Evolutionary conservation across 2,888 invertebrate genomes (phyloP), one percentile per base, ranked within the genome.

Genomic region (Drosophila nr. medialis): DNA sequence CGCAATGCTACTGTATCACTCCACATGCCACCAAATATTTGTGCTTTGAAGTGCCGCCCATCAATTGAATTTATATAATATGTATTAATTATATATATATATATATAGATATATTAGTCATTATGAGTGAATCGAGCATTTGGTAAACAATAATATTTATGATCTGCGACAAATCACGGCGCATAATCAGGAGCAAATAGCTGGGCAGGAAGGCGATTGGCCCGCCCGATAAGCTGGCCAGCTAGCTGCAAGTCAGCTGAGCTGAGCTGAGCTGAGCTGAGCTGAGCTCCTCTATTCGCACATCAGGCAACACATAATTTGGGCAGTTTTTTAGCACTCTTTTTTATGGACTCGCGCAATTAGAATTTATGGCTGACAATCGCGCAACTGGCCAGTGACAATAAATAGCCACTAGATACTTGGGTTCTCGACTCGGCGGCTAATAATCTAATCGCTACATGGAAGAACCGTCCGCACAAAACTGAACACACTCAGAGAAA

Each of bases 321-420:
- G 11, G 42, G 40, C 36, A 42, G 65, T 45, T 58, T 48, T 50
- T 21, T 24, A 15, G 24, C 58, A 71, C 11, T 4, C 1, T 75
- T 78, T 75, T 78, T 75, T 71, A 75, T 75, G 78, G 68, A 61
- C 18, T 51, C 56, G 65, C 56, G 61, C 76, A 56, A 86, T 86
- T 85, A 80, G 78, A 82, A 86, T 85, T 85, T 85, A 85, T 80
- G 70, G 62, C 67, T 58, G 68, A 45, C 79, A 68, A 75, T 75
- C 70, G 75, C 49, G 21, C 67, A 62, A 58, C 56, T 75, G 75
- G 60, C 71, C 75, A 74, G 60, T 85, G 75, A 77, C 84, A 84
- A 80, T 83, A 83, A 83, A 84, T 81, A 77, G 84, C 82, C 80
- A 67, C 76, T 80, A 84, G 75, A 81, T 71, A 80, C 80, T 80